Evolutionary conservation across 2,888 invertebrate species (phyloP).

Genomic region (Idaea straminata): DNA sequence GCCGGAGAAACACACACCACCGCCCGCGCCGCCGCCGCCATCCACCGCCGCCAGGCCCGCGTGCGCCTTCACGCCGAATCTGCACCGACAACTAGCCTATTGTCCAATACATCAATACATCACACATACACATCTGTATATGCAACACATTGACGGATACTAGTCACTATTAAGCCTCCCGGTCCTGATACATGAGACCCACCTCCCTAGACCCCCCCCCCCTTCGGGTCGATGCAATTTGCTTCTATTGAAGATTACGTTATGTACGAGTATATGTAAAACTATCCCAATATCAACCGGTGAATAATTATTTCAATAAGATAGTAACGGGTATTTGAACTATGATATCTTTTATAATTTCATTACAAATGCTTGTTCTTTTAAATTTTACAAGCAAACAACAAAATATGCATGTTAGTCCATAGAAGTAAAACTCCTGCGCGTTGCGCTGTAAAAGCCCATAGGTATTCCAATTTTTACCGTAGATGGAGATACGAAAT

Average conservation of each 20-base stretch:
- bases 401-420: neutral
- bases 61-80: constrained; percentile 47
- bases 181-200: constrained; percentile 42
- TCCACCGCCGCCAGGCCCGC: constrained; percentile 19
- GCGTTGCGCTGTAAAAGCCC: neutral
- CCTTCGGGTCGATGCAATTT: constrained; percentile 44
- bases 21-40: constrained; percentile 34
- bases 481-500: neutral
- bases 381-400: neutral
- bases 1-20: constrained; percentile 54
- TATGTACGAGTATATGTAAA: neutral
- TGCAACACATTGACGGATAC: constrained; percentile 61
- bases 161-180: constrained; percentile 52
- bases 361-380: neutral
- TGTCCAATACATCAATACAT: constrained; percentile 49
- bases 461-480: neutral
- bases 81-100: constrained; percentile 43
- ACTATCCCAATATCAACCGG: neutral
- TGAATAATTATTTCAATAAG: neutral
- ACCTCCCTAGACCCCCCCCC: constrained; percentile 39
- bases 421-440: neutral
- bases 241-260: constrained; percentile 30
- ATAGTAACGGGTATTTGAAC: neutral
- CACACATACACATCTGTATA: constrained; percentile 38
- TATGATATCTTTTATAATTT: neutral